phyloP scores from a whole-genome alignment of 2,113 vertebrate genomes.

The Panthera leo region DNA sequence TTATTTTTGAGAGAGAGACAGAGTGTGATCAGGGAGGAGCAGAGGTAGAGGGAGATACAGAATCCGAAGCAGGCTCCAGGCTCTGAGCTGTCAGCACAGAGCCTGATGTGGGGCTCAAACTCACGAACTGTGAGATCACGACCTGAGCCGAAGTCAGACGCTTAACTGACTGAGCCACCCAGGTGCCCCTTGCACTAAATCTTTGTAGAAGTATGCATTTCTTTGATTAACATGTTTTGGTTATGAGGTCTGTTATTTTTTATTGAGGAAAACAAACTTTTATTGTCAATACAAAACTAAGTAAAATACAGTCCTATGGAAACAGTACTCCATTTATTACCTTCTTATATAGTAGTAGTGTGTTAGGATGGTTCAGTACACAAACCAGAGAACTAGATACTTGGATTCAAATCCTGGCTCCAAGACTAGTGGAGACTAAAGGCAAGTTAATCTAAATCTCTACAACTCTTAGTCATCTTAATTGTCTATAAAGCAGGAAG shows the following conservation, averaged over 20 bases:
- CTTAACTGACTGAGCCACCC: too few species aligned
- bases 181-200: background rate
- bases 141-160: too few species aligned
- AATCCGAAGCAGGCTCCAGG: too few species aligned
- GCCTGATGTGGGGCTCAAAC: too few species aligned
- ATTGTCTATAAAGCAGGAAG: background rate
- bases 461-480: background rate
- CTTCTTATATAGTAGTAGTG: background rate
- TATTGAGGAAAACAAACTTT: background rate
- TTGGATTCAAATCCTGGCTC: background rate
- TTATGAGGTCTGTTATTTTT: background rate
- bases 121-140: too few species aligned
- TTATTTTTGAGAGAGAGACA: too few species aligned
- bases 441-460: background rate
- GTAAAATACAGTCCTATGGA: background rate
- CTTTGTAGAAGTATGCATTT: background rate
- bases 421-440: background rate
- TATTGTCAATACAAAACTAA: background rate
- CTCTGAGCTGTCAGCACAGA: too few species aligned
- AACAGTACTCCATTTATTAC: background rate
- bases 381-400: background rate
- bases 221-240: background rate
- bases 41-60: too few species aligned
- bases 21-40: too few species aligned
- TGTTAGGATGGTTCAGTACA: background rate